Evolutionary conservation across 2,113 vertebrate species (phyloP), one percentile per base, ranked within the genome.

Genomic region (Podocnemis expansa): DNA sequence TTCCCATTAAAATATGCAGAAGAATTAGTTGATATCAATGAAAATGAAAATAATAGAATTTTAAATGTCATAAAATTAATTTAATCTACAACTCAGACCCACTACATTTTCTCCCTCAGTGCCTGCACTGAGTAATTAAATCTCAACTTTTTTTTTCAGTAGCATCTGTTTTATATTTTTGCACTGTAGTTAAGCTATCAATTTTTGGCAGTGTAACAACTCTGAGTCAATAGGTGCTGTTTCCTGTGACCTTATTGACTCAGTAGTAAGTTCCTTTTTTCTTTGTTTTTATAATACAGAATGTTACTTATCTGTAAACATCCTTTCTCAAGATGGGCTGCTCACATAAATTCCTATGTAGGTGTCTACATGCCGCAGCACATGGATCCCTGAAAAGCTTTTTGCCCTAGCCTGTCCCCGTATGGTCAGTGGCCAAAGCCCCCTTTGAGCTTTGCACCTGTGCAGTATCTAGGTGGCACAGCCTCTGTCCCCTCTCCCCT

Each of bases 101-200:
- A 82, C 58, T 87, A 85, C n/a, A 94, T 24, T 91, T 96, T 93
- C 94, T 88, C 58, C 67, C 90, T 95, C 80, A 5, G 1, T 93
- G 84, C 87, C 95, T 96, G 85, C 45, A 54, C 89, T 92, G 87
- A 93, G 85, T 96, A 97, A 98, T 97, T 98, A 97, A 84, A 95
- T 96, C 95, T 96, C 97, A 91, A 92, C 89, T 38, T 93, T 96
- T 96, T 94, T 96, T 83, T 92, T 97, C 91, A 94, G 55, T 80
- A 96, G 80, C 95, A 96, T 97, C 96, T 97, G 96, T 93, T 97
- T 96, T 93, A 89, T 96, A 94, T 89, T 97, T 95, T 96, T 92
- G 54, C 89, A 88, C 58, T 94, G 87, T 92, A 96, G 96, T 96
- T 96, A 96, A 96, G 93, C 82, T 94, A 96, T 95, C 91, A 94